Conservation (phyloP, 2,888 invertebrate genomes). For the Hypsopygia costalis region DNA sequence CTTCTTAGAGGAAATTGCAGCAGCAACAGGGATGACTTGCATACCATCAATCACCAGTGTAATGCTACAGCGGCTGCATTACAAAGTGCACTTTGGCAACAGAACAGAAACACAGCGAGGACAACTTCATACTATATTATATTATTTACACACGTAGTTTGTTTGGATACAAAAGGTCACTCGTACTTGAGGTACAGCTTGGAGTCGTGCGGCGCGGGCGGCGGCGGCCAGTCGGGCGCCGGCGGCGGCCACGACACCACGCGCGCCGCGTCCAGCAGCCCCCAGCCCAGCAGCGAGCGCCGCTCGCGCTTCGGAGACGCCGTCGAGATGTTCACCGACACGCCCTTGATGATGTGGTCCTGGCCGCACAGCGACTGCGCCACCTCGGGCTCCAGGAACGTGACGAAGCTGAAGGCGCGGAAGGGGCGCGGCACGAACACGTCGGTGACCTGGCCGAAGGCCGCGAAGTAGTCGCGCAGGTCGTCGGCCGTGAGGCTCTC, state of each 20-base stretch:
- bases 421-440: conserved; percentile 95
- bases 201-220: conserved; percentile 39
- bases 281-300: conserved; percentile 52
- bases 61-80: no score
- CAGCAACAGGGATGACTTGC: no score
- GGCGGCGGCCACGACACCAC: conserved; percentile 36
- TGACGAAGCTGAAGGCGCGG: conserved; percentile 90
- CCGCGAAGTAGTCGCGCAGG: conserved; percentile 87
- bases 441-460: conserved; percentile 91
- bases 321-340: conserved; percentile 92
- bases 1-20: no score
- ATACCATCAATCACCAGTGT: no score
- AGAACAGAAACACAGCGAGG: conserved; percentile 20
- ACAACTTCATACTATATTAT: conserved; percentile 46
- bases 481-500: conserved; percentile 90
- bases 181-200: conserved; percentile 76
- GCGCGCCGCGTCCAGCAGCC: conserved; percentile 47
- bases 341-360: conserved; percentile 91
- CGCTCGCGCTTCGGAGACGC: conserved; percentile 90
- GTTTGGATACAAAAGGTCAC: conserved; percentile 56
- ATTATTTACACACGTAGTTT: conserved; percentile 61
- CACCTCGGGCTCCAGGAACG: conserved; percentile 89
- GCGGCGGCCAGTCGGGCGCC: conserved; percentile 40
- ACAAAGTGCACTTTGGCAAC: no score
- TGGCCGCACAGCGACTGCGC: conserved; percentile 90